Evolutionary conservation across 2,113 vertebrate species (phyloP), one percentile per base, ranked within the genome.

Genomic region (Cyprichromis sp.): DNA sequence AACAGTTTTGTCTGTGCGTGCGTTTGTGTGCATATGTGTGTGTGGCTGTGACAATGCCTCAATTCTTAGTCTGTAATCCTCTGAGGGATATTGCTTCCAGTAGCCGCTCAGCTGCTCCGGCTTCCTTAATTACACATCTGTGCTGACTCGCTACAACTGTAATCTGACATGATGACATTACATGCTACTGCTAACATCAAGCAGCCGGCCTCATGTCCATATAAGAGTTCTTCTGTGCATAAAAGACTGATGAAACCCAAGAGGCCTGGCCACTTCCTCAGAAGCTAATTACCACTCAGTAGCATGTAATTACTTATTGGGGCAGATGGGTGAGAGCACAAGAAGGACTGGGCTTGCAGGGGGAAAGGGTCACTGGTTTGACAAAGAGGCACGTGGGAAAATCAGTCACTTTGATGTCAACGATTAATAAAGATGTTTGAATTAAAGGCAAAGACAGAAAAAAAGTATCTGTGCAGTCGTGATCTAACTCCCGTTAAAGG

Each of bases 81-180:
- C 91, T 91, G 42, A 80, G 82, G 92, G 87, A 93, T 91, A 90
- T 93, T 89, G 89, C 93, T 93, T 87, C 66, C 90, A 93, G 82
- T 90, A 85, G 92, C 90, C 55, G 91, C 91, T 92, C 92, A 21
- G 66, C 92, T 89, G 88, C 47, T 12, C 57, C 68, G 26, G 92
- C 89, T 89, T 90, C 92, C 86, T 94, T 93, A 95, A 95, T 95
- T 93, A 91, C 93, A 93, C 94, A 95, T 94, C 93, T 95, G 94
- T 88, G 92, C 88, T 92, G 91, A 93, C 88, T 91, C 5, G 84
- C 87, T 63, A 85, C 87, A 87, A 90, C 91, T 93, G 84, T 94
- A 94, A 95, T 93, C 90, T 93, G 93, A 92, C 93, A 92, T 89
- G 89, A 90, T 80, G 83, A 86, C 34, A 81, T 91, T 87, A 87